Base-by-base conservation (phyloP, 1,140 invertebrate genomes). In the Aphis craccivora region DNA sequence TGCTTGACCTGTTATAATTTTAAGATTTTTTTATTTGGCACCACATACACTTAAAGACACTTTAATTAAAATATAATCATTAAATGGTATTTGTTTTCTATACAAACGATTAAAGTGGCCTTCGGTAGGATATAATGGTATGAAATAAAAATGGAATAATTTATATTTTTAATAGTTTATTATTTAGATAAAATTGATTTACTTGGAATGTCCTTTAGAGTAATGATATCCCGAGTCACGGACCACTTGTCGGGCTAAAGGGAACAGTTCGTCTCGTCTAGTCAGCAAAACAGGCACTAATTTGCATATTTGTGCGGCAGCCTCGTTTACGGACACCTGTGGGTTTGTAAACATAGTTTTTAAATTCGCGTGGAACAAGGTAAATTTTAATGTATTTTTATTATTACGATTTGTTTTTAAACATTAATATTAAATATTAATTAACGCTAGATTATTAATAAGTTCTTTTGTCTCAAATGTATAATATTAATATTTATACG, bases 301-400 rank as follows among this genome's bases (percentile, higher is more conserved):
- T 95, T 97, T 96, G 95, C 99, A 99, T 93, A 99, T 97, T 95
- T 99, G 99, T 3, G 98, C 98, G 0, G 99, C 98, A 1, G 99
- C 99, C 95, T 99, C 99, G 95, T 99, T 99, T 22, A 99, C 98
- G 76, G 98, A 98, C 35, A 99, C 96, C 97, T 97, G 95, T 48
- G 35, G 25, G 23, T 43, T 67, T 4, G 14, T 67, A 94, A 94
- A 91, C 94, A 90, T 25, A 53, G 30, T 48, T 90, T 43, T 14
- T 23, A 88, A 51, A 88, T 23, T n/a, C 45, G 0, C n/a, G 18
- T 35, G 86, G 20, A 48, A 87, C 2, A 48, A 48, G 45, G 20
- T n/a, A 25, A 2, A 48, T 87, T 20, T 25, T 40, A 43, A n/a
- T 76, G 30, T n/a, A 76, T n/a, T 76, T n/a, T 60, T 30, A 60